These are phyloP conservation scores for Nycteola revayana DNA, from an alignment of 2,888 invertebrate genomes.

Conservation along the genomic window DNA sequence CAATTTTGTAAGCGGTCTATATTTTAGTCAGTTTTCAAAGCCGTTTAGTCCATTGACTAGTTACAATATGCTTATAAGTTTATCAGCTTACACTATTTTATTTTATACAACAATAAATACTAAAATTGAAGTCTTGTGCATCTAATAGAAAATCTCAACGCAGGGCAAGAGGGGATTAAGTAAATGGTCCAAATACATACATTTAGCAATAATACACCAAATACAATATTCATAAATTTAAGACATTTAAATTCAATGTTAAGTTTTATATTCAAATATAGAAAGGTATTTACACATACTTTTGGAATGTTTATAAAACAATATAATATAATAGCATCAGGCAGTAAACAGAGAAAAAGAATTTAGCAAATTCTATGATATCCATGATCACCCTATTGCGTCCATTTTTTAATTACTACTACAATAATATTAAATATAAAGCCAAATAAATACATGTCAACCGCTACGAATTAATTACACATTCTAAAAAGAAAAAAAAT, in stretches of 20 bases:
- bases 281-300: constrained; percentile 27
- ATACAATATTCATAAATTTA: constrained; percentile 14
- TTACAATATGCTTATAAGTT: constrained; percentile 43
- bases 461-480: too few relatives aligned
- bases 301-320: constrained; percentile 31
- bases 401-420: too few relatives aligned
- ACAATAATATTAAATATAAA: too few relatives aligned
- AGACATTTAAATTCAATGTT: constrained; percentile 17
- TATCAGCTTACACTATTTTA: constrained; percentile 46
- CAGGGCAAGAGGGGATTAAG: constrained; percentile 56
- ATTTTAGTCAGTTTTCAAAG: constrained; percentile 40
- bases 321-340: too few relatives aligned
- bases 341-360: too few relatives aligned
- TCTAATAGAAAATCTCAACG: constrained; percentile 48
- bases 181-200: constrained; percentile 42
- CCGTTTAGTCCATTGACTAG: constrained; percentile 62
- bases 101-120: constrained; percentile 50
- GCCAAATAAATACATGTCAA: too few relatives aligned
- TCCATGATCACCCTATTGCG: too few relatives aligned
- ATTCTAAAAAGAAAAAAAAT: constrained; percentile 2
- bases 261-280: constrained; percentile 20
- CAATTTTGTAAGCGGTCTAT: constrained; percentile 39
- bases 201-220: constrained; percentile 25
- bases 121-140: constrained; percentile 63
- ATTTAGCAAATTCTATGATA: too few relatives aligned